Base-by-base conservation (phyloP, 2,797 vertebrate species). In the Poliocrania exsul region DNA sequence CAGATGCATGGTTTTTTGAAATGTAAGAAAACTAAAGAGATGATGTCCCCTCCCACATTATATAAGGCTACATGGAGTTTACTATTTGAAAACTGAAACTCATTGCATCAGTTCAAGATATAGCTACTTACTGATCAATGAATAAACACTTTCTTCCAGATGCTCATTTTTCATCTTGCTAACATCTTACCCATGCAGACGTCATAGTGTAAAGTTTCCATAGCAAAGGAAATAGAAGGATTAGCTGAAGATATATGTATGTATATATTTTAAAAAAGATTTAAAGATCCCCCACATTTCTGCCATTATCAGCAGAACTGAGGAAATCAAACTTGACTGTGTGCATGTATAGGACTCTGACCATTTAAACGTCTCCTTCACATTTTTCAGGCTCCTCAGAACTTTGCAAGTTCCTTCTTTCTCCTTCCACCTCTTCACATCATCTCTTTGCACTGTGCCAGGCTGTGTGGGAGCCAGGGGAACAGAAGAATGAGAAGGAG, bases 1-100 rank as follows among this genome's bases (percentile, higher is more conserved):
- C 81, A 92, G 80, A 91, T 47, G 31, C 71, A 4, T 37, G 31
- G 60, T 85, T 97, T 95, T 75, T 88, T 91, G 91, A 92, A 86
- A 91, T 72, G 58, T 9, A 93, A 88, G 88, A 80, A 93, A 92
- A 85, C 31, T 53, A 82, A 61, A 89, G 80, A 94, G 80, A 79
- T 80, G 4, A 65, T 92, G 85, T 93, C 70, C 66, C 44, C 38
- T 90, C 83, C 66, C 79, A 91, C 82, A 69, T 96, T 93, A 78
- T 57, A 40, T 94, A 82, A 92, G 54, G 80, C 62, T 92, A 44
- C 58, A 92, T 82, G 16, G 29, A 81, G 57, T 93, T 92, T 91
- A 60, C 87, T 69, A 28, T 42, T 92, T 42, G 80, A 81, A 90
- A 95, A 81, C 75, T 81, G 69, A 74, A 94, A 83, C 56, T 90